Conservation (phyloP, 2,797 vertebrate species). For the Mus spretus region DNA sequence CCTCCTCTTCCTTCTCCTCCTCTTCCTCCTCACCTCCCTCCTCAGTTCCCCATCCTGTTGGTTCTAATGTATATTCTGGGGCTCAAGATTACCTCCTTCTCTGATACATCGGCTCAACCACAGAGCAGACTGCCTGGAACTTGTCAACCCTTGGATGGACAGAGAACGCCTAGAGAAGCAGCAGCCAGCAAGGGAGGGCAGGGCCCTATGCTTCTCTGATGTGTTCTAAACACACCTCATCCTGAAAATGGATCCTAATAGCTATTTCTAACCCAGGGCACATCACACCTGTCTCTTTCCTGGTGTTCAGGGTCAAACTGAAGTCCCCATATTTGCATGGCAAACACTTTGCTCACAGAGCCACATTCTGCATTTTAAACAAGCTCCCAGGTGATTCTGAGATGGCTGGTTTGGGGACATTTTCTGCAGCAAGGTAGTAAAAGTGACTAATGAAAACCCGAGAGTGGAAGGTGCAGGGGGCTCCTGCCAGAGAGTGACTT, state of each 20-base stretch:
- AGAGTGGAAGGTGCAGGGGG: not conserved
- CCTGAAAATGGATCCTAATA: not conserved
- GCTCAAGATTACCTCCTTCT: not conserved
- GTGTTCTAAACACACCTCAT: not conserved
- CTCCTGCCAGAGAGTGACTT: not conserved
- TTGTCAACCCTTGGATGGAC: not conserved
- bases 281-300: not conserved
- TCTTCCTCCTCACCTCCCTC: no score
- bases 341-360: not conserved
- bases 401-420: not conserved
- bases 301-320: not conserved
- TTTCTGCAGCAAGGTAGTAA: not conserved
- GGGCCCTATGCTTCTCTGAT: not conserved
- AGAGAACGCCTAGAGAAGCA: not conserved
- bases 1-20: not conserved
- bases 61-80: not conserved
- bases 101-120: not conserved
- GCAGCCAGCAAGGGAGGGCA: not conserved
- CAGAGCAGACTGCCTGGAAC: not conserved
- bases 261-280: not conserved
- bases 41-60: not conserved
- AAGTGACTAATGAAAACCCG: not conserved
- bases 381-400: conserved; percentile 1
- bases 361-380: not conserved
- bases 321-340: no score